Evolutionary conservation across 2,113 vertebrate species (phyloP).

Genomic region (Garra rufa): DNA sequence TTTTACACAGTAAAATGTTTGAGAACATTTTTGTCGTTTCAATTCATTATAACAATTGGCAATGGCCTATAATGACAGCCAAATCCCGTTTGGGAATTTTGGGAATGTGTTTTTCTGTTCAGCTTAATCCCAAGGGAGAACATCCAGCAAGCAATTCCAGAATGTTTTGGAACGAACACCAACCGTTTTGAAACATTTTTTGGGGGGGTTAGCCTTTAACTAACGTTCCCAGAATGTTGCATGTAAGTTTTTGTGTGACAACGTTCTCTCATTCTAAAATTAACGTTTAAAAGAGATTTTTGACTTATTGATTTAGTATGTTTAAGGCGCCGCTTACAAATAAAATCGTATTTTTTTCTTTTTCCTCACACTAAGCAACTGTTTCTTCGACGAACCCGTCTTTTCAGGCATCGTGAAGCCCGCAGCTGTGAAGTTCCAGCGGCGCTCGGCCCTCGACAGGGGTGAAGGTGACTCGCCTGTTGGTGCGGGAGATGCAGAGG

Average conservation of each 20-base stretch:
- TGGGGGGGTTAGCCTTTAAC: not conserved
- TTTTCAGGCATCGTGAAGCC: constrained; percentile 47
- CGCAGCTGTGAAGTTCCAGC: constrained; percentile 67
- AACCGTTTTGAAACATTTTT: not conserved
- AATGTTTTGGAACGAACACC: not conserved
- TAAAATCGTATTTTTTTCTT: too few species aligned
- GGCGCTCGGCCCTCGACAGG: constrained; percentile 73
- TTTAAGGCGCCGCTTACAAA: not conserved
- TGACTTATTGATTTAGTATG: not conserved
- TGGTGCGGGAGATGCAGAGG: constrained; percentile 76
- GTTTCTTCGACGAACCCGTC: not conserved
- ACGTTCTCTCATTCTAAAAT: not conserved
- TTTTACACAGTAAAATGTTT: constrained; percentile 39
- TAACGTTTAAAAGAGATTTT: not conserved
- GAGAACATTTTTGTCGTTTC: not conserved
- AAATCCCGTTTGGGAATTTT: not conserved
- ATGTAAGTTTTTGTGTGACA: not conserved
- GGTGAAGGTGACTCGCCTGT: constrained; percentile 77
- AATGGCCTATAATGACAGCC: not conserved
- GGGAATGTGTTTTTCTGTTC: not conserved
- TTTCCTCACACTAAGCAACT: not conserved
- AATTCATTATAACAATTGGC: not conserved
- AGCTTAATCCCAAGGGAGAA: not conserved
- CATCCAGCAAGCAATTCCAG: not conserved
- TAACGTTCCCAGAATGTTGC: not conserved